phyloP scores from a whole-genome alignment of 2,797 vertebrate genomes.

The Meriones psammophilus region DNA sequence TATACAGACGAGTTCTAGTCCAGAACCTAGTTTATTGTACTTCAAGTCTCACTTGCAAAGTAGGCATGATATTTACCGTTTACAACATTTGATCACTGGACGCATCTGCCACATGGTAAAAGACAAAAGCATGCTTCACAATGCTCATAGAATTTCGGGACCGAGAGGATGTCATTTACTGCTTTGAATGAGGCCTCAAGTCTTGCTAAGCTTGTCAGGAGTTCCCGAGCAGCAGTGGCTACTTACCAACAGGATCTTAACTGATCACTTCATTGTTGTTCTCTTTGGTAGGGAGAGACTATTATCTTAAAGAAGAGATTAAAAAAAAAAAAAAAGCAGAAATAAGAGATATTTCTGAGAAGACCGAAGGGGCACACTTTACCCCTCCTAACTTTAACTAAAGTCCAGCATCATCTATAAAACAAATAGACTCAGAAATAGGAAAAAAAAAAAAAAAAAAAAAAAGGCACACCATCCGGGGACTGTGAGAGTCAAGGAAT shows the following conservation, averaged over 20 bases:
- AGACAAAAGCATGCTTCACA: constrained; percentile 32
- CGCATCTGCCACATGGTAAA: constrained; percentile 1
- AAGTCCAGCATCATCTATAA: neutral
- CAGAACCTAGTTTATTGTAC: neutral
- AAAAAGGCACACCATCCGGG: neutral
- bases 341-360: constrained; percentile 48
- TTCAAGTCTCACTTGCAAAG: constrained; percentile 37
- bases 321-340: constrained; percentile 28
- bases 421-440: constrained; percentile 28
- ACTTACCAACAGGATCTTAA: constrained; percentile 46
- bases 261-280: constrained; percentile 23
- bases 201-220: constrained; percentile 15
- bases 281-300: neutral
- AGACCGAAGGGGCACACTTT: neutral
- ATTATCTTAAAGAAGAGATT: constrained; percentile 14
- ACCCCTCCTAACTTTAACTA: constrained; percentile 27
- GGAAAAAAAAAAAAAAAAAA: neutral
- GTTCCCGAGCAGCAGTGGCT: constrained; percentile 1
- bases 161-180: constrained; percentile 16
- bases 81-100: neutral
- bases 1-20: neutral
- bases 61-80: neutral
- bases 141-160: constrained; percentile 11
- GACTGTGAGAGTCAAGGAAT: neutral
- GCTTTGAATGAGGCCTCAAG: constrained; percentile 26